These are phyloP conservation scores for Prionailurus bengalensis DNA, from an alignment of 2,113 vertebrate species.

Conservation along the genomic window DNA sequence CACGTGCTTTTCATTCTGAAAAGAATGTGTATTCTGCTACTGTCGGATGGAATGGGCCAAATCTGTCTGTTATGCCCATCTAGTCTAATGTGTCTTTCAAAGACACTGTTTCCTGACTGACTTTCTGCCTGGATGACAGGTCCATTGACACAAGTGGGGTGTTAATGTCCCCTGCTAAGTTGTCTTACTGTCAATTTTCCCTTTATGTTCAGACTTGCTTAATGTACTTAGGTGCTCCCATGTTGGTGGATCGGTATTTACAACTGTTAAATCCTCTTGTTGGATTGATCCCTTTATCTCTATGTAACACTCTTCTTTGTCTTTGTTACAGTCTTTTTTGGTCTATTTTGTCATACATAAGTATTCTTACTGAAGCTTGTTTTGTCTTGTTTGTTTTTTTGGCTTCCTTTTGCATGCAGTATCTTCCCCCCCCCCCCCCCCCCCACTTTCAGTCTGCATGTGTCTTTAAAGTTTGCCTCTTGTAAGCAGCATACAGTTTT, in stretches of 20 bases:
- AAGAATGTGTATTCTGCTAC: background rate
- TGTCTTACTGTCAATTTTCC: no score
- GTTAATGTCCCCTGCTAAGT: background rate
- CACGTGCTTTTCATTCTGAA: background rate
- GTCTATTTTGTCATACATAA: background rate
- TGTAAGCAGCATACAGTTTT: background rate
- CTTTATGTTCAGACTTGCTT: no score
- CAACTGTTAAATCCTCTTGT: no score
- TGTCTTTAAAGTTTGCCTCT: background rate
- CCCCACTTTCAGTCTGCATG: background rate
- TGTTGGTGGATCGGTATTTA: no score
- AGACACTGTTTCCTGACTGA: background rate
- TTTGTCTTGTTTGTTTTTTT: background rate
- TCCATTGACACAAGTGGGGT: background rate
- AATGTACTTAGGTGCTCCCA: no score
- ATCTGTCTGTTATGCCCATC: background rate
- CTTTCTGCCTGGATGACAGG: background rate
- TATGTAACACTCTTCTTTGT: background rate
- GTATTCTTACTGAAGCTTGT: background rate
- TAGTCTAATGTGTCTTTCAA: background rate
- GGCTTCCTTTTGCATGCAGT: background rate
- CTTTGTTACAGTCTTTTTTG: background rate
- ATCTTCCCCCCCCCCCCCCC: background rate
- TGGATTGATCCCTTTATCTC: no score
- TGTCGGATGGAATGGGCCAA: background rate